Percentiles rank a stretch among this genome's conserved stretches.
Evolutionary conservation across 2,888 invertebrate genomes (phyloP).

Genomic region (Thecocarcelia acutangulata): DNA sequence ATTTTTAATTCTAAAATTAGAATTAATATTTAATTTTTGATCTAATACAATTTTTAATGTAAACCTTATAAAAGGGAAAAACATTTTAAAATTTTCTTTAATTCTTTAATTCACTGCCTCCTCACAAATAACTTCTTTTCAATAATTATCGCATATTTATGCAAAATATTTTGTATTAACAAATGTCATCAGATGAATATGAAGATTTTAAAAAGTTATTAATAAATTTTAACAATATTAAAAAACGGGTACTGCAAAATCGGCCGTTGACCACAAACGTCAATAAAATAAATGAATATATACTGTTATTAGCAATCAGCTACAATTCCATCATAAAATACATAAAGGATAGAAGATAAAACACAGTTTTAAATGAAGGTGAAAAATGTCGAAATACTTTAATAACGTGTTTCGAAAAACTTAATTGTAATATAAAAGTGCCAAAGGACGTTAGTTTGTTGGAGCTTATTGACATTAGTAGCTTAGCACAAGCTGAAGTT

Average conservation of each 20-base stretch:
- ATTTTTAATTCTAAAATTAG: too few species aligned
- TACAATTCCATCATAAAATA: neutral
- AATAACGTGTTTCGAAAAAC: neutral
- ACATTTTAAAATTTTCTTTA: too few species aligned
- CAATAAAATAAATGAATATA: constrained; percentile 3
- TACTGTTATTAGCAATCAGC: neutral
- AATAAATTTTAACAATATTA: neutral
- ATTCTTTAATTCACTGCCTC: too few species aligned
- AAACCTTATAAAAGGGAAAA: too few species aligned
- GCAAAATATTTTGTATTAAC: neutral
- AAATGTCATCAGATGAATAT: neutral
- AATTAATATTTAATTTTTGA: too few species aligned
- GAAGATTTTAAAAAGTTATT: neutral
- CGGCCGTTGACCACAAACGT: neutral
- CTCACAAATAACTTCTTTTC: too few species aligned
- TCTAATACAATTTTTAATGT: too few species aligned
- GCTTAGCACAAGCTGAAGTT: neutral
- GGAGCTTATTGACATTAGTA: neutral
- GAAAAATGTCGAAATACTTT: neutral
- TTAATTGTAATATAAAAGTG: neutral
- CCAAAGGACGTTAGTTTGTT: neutral
- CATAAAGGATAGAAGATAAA: neutral
- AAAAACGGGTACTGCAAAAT: neutral
- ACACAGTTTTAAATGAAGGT: neutral
- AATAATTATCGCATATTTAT: too few species aligned